Conservation (phyloP, 1,140 invertebrate genomes). For the Caenorhabditis remanei region DNA sequence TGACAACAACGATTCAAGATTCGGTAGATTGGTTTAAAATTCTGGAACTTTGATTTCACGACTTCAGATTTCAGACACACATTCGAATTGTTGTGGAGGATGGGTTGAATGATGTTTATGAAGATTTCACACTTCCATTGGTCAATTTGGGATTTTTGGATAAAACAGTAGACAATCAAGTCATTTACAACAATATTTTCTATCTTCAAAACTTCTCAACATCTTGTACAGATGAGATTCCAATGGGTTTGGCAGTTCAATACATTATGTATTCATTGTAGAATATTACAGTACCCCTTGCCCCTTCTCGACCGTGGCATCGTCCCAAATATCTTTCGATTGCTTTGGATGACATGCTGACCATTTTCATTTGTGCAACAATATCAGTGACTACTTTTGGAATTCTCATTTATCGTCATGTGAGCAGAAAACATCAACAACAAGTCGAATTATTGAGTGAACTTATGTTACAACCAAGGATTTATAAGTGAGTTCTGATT, state of each 20-base stretch:
- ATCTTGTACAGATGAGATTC: constrained; percentile 27
- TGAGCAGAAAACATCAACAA: constrained; percentile 48
- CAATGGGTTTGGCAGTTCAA: neutral
- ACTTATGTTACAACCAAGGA: constrained; percentile 58
- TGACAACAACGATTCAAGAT: constrained; percentile 4
- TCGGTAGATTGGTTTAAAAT: neutral
- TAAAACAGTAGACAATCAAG: constrained; percentile 36
- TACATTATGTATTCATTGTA: neutral
- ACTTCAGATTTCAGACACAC: constrained; percentile 52
- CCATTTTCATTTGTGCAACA: constrained; percentile 58
- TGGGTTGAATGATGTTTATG: constrained; percentile 53
- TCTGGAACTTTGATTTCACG: neutral
- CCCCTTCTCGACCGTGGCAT: constrained; percentile 17
- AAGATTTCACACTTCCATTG: constrained; percentile 31
- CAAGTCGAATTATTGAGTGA: constrained; percentile 56
- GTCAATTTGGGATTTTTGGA: constrained; percentile 21
- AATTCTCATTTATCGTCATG: constrained; percentile 36
- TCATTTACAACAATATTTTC: constrained; percentile 39
- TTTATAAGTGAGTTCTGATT: constrained; percentile 4
- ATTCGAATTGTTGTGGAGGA: constrained; percentile 47
- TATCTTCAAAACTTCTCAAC: constrained; percentile 57
- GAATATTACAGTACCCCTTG: constrained; percentile 14
- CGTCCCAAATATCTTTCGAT: constrained; percentile 59
- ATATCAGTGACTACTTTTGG: constrained; percentile 39
- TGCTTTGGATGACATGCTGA: constrained; percentile 60